Evolutionary conservation across 2,888 invertebrate species (phyloP).

Genomic region (Lasioglossum oenotherae): DNA sequence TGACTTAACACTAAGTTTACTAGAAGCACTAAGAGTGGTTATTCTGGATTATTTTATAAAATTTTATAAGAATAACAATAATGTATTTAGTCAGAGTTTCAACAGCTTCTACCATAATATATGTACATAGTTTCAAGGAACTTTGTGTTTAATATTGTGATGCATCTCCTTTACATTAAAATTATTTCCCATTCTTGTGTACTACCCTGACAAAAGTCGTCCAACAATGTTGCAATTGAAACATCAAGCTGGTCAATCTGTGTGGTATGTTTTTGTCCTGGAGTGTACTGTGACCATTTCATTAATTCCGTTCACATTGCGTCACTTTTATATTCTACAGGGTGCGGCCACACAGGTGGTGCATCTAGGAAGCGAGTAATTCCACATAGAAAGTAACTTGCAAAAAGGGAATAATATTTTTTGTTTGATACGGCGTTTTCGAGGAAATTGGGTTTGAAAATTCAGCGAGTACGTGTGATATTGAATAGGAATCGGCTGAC

Average conservation of each 20-base stretch:
- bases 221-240: neutral
- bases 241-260: neutral
- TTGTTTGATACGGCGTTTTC: neutral
- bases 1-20: too few relatives aligned
- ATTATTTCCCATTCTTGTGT: neutral
- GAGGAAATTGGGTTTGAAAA: neutral
- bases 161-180: neutral
- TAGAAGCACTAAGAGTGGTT: too few relatives aligned
- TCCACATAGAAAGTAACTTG: neutral
- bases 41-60: too few relatives aligned
- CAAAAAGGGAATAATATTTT: neutral
- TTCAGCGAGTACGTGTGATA: neutral
- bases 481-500: neutral
- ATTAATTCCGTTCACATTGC: neutral
- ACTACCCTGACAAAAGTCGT: neutral
- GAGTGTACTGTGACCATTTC: neutral
- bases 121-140: too few relatives aligned
- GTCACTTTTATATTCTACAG: neutral
- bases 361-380: neutral
- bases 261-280: neutral
- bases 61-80: too few relatives aligned
- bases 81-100: too few relatives aligned
- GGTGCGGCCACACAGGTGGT: neutral
- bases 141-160: too few relatives aligned
- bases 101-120: too few relatives aligned